Evolutionary conservation across 2,797 vertebrate genomes (phyloP).

Genomic region (Diglossa cyanea): DNA sequence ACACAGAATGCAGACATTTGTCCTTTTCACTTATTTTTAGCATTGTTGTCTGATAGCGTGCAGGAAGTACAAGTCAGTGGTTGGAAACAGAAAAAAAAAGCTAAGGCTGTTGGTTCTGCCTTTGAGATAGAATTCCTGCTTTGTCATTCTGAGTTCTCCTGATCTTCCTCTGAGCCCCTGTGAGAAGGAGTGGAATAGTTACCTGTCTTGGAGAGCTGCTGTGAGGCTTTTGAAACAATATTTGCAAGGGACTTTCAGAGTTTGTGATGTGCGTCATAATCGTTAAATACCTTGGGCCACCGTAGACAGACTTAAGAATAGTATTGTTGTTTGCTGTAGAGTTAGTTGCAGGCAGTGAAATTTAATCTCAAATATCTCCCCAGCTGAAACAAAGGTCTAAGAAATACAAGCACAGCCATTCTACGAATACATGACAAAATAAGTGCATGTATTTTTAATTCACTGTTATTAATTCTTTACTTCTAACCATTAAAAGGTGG

Average conservation of each 20-base stretch:
- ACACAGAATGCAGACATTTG: background rate
- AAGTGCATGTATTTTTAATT: conserved; percentile 7
- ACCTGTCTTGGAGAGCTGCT: background rate
- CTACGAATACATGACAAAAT: background rate
- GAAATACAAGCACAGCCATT: background rate
- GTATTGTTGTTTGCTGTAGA: background rate
- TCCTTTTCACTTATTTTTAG: conserved; percentile 16
- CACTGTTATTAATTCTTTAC: background rate
- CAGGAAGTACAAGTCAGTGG: conserved; percentile 7
- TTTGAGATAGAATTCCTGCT: conserved; percentile 22
- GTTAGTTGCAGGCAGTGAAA: background rate
- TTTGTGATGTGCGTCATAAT: background rate
- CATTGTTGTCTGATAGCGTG: background rate
- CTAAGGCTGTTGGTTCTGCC: background rate
- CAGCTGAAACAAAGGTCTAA: background rate
- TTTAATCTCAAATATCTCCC: background rate
- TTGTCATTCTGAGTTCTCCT: background rate
- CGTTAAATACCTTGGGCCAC: background rate
- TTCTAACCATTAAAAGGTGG: conserved; percentile 10
- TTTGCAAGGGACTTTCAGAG: background rate
- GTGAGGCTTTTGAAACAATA: background rate
- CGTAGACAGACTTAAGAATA: background rate
- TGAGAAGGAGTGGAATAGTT: background rate
- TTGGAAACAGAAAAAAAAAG: background rate
- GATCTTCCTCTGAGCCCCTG: background rate